Evolutionary conservation across 2,113 vertebrate species (phyloP).

Genomic region (Thinocorus orbignyianus): DNA sequence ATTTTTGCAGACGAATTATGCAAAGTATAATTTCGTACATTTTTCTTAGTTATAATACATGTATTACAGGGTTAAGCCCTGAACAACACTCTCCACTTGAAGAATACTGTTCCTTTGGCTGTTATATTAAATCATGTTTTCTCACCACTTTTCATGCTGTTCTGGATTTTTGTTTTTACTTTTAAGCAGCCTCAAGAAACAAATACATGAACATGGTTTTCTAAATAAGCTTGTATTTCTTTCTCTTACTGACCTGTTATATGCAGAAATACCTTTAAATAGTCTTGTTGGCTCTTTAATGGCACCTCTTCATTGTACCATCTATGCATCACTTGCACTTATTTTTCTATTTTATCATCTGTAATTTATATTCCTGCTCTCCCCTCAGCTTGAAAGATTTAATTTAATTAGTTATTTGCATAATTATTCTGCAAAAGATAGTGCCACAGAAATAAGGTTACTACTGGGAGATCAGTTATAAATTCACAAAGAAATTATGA

Average conservation of each 20-base stretch:
- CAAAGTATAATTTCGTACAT: background rate
- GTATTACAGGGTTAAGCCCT: background rate
- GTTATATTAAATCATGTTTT: background rate
- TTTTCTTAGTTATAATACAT: background rate
- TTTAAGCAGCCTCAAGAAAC: background rate
- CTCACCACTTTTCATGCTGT: background rate
- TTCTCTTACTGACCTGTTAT: background rate
- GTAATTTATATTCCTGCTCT: background rate
- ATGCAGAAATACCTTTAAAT: background rate
- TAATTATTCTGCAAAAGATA: background rate
- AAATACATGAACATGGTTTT: background rate
- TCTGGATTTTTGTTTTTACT: background rate
- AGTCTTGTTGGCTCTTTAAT: background rate
- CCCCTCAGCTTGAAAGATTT: background rate
- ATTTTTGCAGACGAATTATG: background rate
- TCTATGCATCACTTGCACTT: background rate
- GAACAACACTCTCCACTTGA: background rate
- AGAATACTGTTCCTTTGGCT: background rate
- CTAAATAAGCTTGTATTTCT: background rate
- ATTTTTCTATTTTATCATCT: background rate
- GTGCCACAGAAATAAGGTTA: background rate
- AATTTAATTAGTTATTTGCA: constrained; percentile 5
- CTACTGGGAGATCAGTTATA: background rate
- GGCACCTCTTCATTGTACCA: background rate
- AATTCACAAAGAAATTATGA: background rate